phyloP scores from a whole-genome alignment of 1,140 invertebrate genomes.

The Papilio dardanus region DNA sequence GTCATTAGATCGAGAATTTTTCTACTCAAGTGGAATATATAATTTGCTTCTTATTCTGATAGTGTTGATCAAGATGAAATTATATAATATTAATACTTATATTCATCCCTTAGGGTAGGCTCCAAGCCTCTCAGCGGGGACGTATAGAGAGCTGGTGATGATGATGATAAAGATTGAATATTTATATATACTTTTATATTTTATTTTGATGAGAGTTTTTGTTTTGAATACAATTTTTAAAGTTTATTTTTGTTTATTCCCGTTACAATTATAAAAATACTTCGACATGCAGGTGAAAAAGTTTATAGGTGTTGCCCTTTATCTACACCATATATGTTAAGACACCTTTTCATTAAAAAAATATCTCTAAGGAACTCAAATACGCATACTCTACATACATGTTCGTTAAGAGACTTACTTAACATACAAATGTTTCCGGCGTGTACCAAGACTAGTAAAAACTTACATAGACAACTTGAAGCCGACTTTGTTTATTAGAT shows the following conservation, averaged over 20 bases:
- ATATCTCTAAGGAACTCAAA: not conserved
- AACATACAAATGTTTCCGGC: slow-evolving; percentile 26
- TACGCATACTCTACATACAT: slow-evolving; percentile 2
- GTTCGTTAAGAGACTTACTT: slow-evolving; percentile 5
- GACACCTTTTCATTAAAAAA: not conserved
- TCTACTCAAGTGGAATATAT: not conserved
- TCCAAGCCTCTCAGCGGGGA: too few relatives aligned
- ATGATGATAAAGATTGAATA: too few relatives aligned
- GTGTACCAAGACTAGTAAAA: not conserved
- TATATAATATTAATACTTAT: too few relatives aligned
- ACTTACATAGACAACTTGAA: not conserved
- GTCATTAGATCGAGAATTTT: not conserved
- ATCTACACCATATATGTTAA: not conserved
- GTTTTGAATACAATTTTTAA: too few relatives aligned
- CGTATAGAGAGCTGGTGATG: too few relatives aligned
- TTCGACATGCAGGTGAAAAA: too few relatives aligned
- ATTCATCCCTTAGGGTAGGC: too few relatives aligned
- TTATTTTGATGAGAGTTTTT: too few relatives aligned
- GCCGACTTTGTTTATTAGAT: slow-evolving; percentile 29
- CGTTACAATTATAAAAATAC: too few relatives aligned
- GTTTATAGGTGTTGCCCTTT: not conserved
- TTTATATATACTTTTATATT: too few relatives aligned
- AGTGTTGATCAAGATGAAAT: too few relatives aligned
- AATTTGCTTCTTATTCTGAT: not conserved
- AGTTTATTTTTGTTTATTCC: too few relatives aligned